Evolutionary conservation across 2,797 vertebrate species (phyloP).

Genomic region (Mycteria americana): DNA sequence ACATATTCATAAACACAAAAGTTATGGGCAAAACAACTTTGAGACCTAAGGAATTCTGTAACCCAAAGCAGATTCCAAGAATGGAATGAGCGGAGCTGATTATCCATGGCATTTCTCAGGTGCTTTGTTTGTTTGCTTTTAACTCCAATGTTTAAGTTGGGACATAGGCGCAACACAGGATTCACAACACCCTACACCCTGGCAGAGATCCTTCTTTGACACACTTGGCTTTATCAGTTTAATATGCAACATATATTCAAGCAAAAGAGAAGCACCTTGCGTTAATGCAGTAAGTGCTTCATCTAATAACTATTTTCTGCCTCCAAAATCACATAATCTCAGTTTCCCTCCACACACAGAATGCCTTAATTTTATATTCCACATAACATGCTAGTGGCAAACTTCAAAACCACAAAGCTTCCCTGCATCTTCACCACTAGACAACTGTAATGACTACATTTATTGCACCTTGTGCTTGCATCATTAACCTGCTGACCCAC

Average conservation of each 20-base stretch:
- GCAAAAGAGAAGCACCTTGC: background rate
- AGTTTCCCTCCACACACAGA: background rate
- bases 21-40: no score
- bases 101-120: background rate
- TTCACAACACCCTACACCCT: background rate
- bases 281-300: background rate
- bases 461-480: background rate
- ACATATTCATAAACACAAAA: background rate
- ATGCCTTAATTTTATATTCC: background rate
- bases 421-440: background rate
- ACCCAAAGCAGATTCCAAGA: background rate
- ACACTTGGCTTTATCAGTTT: rapidly evolving
- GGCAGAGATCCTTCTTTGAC: background rate
- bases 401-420: background rate
- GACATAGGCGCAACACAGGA: rapidly evolving
- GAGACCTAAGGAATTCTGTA: background rate
- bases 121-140: background rate
- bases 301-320: background rate
- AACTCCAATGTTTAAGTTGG: background rate
- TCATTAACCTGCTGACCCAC: background rate
- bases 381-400: background rate
- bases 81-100: rapidly evolving
- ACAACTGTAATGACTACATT: background rate
- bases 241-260: background rate
- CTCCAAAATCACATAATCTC: background rate